Evolutionary conservation across 2,888 invertebrate genomes (phyloP), one percentile per base, ranked within the genome.

Genomic region (Lasioglossum leucozonium): DNA sequence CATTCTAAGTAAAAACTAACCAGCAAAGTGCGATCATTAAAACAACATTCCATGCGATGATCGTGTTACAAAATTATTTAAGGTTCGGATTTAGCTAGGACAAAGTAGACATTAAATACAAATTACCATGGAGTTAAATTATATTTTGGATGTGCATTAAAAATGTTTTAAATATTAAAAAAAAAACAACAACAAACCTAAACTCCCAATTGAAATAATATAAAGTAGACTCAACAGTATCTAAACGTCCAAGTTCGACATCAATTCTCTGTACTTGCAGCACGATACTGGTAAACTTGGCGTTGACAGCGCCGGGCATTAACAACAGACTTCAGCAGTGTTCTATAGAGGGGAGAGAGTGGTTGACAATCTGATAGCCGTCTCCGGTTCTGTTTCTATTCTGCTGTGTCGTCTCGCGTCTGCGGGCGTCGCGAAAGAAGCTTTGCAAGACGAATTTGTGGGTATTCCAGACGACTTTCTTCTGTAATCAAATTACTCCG

Each of bases 401-500:
- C 40, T 5, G 5, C 51, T n/a, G 11, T 10, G 47, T 47, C 42
- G 58, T 55, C 58, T 65, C 4, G 16, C 30, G 18, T 13, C 22
- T 44, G 42, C n/a, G 26, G 26, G 30, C 47, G 22, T 30, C 30
- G 67, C 6, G 44, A 84, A 81, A 72, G 76, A 77, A 79, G 87
- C 83, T 81, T 51, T 47, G 72, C 10, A 55, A 40, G 51, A 79
- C 58, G 91, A 89, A 89, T 89, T 91, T 91, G 91, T 85, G 89
- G 91, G 91, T 91, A 88, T 91, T 87, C 87, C 87, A 58, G 82
- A 77, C 80, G 84, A 81, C 91, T 92, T 89, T 79, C 91, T 92
- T 87, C 87, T 74, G 82, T 92, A 92, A 92, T 92, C 86, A 69
- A 91, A 91, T 93, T 91, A 92, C 81, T 2, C 74, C 77, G 84